Conservation (phyloP, 2,113 vertebrate species). For the Dipodomys merriami region DNA sequence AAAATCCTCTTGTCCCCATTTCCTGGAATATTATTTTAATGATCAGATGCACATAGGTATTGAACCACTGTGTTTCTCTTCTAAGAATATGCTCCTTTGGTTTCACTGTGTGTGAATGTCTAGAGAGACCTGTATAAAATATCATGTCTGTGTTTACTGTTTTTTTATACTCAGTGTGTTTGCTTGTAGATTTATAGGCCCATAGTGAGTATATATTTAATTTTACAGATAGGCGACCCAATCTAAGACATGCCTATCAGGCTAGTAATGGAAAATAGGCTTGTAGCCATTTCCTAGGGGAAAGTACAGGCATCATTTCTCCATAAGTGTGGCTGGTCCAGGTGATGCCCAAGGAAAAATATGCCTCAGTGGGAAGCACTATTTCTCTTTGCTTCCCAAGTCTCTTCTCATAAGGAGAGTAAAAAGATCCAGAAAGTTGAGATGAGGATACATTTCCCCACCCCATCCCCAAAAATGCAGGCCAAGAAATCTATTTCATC, state of each 20-base stretch:
- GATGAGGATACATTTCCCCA: background rate
- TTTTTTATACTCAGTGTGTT: no score
- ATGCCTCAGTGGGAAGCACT: background rate
- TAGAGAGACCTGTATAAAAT: no score
- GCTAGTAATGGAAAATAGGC: background rate
- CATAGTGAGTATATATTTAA: no score
- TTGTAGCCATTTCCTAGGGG: background rate
- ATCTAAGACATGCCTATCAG: background rate
- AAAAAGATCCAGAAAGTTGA: background rate
- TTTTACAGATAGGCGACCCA: background rate
- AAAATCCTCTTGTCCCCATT: no score
- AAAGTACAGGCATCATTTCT: background rate
- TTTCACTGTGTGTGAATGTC: no score
- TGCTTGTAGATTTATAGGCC: no score
- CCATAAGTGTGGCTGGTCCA: conserved; percentile 1
- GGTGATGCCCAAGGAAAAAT: background rate
- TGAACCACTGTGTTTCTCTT: no score
- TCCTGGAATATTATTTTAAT: no score
- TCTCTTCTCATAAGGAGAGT: conserved; percentile 17
- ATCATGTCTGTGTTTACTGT: no score
- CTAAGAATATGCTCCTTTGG: no score
- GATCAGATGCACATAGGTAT: no score
- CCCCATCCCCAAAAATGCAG: background rate
- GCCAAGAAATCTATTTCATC: background rate
- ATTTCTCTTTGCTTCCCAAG: background rate